A percentile compares a stretch with the other conserved stretches of the same genome.
phyloP scores from a whole-genome alignment of 1,140 invertebrate genomes.

The Lamellibrachia luymesi region DNA sequence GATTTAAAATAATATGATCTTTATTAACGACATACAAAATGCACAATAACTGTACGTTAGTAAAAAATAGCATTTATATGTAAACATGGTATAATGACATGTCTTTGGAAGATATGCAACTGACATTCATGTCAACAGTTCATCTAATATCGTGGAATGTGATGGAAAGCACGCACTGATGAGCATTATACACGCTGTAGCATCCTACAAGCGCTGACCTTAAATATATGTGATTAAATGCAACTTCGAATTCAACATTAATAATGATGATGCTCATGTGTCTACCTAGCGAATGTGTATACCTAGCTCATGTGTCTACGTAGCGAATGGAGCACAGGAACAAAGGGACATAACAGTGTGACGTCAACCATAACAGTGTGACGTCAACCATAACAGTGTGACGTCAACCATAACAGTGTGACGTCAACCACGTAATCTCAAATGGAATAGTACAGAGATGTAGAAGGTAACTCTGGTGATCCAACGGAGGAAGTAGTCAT shows the following conservation, averaged over 20 bases:
- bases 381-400: background rate
- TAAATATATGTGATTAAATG: background rate
- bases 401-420: background rate
- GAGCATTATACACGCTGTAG: background rate
- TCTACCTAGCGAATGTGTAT: too few relatives aligned
- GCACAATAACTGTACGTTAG: background rate
- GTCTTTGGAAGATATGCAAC: background rate
- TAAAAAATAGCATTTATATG: background rate
- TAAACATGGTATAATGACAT: background rate
- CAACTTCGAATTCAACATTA: background rate
- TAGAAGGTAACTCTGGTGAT: background rate
- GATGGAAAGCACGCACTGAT: background rate
- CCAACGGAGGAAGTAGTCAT: background rate
- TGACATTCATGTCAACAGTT: background rate
- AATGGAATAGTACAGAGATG: background rate
- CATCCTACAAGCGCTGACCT: background rate
- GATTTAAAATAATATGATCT: background rate
- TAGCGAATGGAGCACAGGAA: too few relatives aligned
- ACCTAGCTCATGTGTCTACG: too few relatives aligned
- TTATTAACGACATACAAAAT: background rate
- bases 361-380: too few relatives aligned
- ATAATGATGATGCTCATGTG: background rate
- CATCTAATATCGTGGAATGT: background rate
- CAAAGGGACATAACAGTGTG: too few relatives aligned
- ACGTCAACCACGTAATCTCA: background rate